These are phyloP conservation scores for Amblyopsis rosae DNA, from an alignment of 2,113 vertebrate species.

Conservation along the genomic window DNA sequence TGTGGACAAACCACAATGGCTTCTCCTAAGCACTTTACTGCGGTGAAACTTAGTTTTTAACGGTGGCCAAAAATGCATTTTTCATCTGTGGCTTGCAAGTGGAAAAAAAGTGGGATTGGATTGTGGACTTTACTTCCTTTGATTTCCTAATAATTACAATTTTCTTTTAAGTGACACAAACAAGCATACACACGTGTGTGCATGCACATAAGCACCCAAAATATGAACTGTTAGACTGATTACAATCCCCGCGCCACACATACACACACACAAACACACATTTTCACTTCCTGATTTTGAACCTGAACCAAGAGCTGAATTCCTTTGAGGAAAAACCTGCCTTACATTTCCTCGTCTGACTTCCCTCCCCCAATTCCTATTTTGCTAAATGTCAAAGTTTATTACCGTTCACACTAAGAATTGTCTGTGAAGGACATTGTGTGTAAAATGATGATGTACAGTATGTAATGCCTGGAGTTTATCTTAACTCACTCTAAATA, in stretches of 20 bases:
- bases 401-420: conserved; percentile 31
- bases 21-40: conserved; percentile 71
- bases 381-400: conserved; percentile 63
- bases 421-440: conserved; percentile 18
- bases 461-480: conserved; percentile 10
- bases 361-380: conserved; percentile 53
- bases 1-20: conserved; percentile 63
- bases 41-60: conserved; percentile 41
- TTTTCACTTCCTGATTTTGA: conserved; percentile 76
- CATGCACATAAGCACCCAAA: conserved; percentile 30
- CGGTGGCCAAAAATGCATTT: conserved; percentile 46
- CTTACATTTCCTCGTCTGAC: conserved; percentile 33
- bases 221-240: not conserved
- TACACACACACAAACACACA: conserved; percentile 16
- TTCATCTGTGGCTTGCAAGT: conserved; percentile 28
- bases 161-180: conserved; percentile 52
- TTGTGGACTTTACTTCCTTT: conserved; percentile 40
- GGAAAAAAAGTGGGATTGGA: conserved; percentile 39
- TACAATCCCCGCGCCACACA: too few relatives aligned
- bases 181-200: conserved; percentile 26
- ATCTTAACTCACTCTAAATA: conserved; percentile 29
- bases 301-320: conserved; percentile 65
- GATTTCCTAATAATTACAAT: conserved; percentile 67
- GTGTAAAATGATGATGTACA: conserved; percentile 43
- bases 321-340: conserved; percentile 66